phyloP scores from a whole-genome alignment of 1,140 invertebrate species.

The Dinoponera quadriceps region DNA sequence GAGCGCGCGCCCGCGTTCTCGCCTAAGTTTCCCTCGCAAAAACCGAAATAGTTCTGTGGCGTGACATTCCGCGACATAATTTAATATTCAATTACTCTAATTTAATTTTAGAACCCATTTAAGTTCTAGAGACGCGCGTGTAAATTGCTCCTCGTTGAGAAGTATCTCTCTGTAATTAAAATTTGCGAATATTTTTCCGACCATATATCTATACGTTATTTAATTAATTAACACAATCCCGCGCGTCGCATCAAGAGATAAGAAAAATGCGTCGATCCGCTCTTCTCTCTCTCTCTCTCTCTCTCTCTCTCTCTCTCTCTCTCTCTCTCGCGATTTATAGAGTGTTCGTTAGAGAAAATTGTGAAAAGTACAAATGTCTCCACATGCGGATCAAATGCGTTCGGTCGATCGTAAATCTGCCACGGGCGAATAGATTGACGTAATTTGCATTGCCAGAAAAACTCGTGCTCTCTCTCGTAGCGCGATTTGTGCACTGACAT shows the following conservation, averaged over 20 bases:
- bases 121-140: too few relatives aligned
- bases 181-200: neutral
- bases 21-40: constrained; percentile 5
- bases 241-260: neutral
- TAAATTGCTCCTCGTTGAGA: neutral
- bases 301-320: too few relatives aligned
- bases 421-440: constrained; percentile 61
- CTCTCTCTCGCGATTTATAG: constrained; percentile 3
- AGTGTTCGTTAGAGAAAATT: constrained; percentile 26
- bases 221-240: neutral
- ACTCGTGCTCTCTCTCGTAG: constrained; percentile 47
- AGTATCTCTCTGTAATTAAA: neutral
- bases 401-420: constrained; percentile 70
- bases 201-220: neutral
- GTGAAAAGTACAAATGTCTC: constrained; percentile 65
- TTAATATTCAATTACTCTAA: neutral
- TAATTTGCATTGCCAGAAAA: constrained; percentile 68
- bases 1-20: too few relatives aligned
- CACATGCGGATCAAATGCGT: constrained; percentile 57
- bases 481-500: constrained; percentile 34
- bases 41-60: constrained; percentile 1
- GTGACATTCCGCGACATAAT: neutral
- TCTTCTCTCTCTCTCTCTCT: too few relatives aligned
- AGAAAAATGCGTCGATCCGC: constrained; percentile 6
- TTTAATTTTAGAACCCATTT: neutral